Percentiles rank a stretch among this genome's conserved stretches.
phyloP scores from a whole-genome alignment of 2,113 vertebrate genomes.

The Neotragus pygmaeus region DNA sequence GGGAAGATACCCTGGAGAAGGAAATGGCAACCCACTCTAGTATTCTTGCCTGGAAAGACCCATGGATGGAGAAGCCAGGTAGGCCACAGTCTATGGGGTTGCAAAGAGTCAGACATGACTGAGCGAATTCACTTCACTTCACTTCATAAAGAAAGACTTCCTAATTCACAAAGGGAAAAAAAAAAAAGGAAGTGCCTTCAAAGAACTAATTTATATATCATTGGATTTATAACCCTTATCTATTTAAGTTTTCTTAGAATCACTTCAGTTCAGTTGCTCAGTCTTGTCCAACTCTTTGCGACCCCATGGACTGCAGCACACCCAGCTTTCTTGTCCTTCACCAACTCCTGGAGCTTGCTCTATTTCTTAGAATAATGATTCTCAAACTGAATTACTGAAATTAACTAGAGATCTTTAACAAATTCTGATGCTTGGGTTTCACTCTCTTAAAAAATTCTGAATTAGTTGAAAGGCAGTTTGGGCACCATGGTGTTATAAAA shows the following conservation, averaged over 20 bases:
- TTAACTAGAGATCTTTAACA: not conserved
- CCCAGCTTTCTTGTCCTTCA: not conserved
- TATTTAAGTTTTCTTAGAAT: not conserved
- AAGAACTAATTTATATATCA: not conserved
- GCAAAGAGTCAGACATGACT: not conserved
- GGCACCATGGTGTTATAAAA: not conserved
- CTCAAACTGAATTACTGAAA: not conserved
- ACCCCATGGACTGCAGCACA: not conserved
- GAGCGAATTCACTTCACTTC: not conserved
- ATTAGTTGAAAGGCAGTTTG: not conserved
- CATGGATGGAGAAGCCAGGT: not conserved
- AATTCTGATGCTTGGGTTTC: not conserved
- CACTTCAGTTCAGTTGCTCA: not conserved
- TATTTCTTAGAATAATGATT: not conserved
- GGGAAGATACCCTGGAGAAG: not conserved
- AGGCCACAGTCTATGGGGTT: not conserved
- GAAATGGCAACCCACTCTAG: not conserved
- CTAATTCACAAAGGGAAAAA: not conserved
- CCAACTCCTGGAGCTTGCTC: not conserved
- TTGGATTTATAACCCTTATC: not conserved
- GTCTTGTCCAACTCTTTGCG: not conserved
- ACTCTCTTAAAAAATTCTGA: not conserved
- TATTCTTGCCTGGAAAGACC: not conserved
- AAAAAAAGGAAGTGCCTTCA: not conserved
- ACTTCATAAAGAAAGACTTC: not conserved